phyloP scores from a whole-genome alignment of 2,113 vertebrate genomes.

The Panurus biarmicus region DNA sequence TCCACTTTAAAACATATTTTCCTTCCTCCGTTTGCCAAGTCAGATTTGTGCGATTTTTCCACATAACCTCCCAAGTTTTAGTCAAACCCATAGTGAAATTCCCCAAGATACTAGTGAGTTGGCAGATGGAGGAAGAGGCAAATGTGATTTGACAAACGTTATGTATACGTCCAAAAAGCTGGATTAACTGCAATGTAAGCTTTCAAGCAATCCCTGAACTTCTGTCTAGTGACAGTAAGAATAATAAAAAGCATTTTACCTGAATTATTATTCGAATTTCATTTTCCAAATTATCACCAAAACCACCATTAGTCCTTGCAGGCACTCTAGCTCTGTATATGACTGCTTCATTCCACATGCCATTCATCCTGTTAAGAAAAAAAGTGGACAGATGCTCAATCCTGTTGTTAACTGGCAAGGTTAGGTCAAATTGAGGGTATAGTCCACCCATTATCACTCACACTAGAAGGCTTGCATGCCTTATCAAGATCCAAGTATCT shows the following conservation, averaged over 20 bases:
- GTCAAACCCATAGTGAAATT: neutral
- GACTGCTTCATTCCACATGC: neutral
- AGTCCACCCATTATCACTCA: neutral
- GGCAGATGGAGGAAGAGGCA: neutral
- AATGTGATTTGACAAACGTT: neutral
- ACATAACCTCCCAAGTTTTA: neutral
- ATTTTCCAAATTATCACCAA: neutral
- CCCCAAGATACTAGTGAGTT: neutral
- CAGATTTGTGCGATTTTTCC: neutral
- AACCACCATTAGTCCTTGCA: neutral
- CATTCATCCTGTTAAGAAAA: neutral
- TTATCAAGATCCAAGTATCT: neutral
- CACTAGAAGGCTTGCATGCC: neutral
- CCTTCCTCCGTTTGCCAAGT: neutral
- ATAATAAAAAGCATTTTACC: neutral
- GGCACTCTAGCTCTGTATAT: neutral
- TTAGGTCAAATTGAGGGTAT: neutral
- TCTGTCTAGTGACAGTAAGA: neutral
- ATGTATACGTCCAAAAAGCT: neutral
- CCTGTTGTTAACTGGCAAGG: neutral
- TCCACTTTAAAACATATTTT: neutral
- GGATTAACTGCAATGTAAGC: neutral
- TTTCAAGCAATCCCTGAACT: neutral
- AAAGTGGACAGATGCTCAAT: neutral
- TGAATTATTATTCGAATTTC: neutral